Conservation (phyloP, 1,140 invertebrate species). For the Hormaphis cornu region DNA sequence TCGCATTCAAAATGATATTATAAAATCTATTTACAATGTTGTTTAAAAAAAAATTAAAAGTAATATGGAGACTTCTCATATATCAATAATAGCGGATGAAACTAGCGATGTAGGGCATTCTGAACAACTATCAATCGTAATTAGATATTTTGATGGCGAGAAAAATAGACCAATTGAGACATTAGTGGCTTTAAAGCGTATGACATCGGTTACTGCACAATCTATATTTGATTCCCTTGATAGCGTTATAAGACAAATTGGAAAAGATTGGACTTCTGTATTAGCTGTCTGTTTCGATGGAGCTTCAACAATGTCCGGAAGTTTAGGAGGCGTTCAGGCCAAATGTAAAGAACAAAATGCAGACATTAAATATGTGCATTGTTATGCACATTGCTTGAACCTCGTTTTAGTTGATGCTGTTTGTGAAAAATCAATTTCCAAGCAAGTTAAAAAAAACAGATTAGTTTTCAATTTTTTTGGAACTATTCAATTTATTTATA, state of each 20-base stretch:
- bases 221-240: not conserved
- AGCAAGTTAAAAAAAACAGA: not conserved
- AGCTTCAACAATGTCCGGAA: slow-evolving; percentile 27
- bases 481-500: slow-evolving; percentile 23
- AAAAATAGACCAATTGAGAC: not conserved
- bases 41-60: slow-evolving; percentile 4
- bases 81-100: slow-evolving; percentile 26
- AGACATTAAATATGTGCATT: slow-evolving; percentile 26
- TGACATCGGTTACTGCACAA: not conserved
- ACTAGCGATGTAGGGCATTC: slow-evolving; percentile 14
- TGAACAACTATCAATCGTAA: slow-evolving; percentile 19
- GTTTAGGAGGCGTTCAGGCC: slow-evolving; percentile 1
- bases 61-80: not conserved
- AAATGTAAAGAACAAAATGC: slow-evolving; percentile 25
- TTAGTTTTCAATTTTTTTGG: slow-evolving; percentile 21
- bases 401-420: slow-evolving; percentile 1
- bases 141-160: slow-evolving; percentile 9
- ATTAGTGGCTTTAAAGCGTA: not conserved
- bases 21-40: slow-evolving; percentile 9
- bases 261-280: slow-evolving; percentile 2
- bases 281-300: slow-evolving; percentile 30
- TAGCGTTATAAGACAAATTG: not conserved
- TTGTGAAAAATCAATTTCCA: not conserved
- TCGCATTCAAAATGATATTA: slow-evolving; percentile 23
- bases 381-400: slow-evolving; percentile 28